A percentile compares a stretch with the other conserved stretches of the same genome.
These are phyloP conservation scores for Pseudobourletiella spinata DNA, from an alignment of 1,140 invertebrate species.

Conservation along the genomic window DNA sequence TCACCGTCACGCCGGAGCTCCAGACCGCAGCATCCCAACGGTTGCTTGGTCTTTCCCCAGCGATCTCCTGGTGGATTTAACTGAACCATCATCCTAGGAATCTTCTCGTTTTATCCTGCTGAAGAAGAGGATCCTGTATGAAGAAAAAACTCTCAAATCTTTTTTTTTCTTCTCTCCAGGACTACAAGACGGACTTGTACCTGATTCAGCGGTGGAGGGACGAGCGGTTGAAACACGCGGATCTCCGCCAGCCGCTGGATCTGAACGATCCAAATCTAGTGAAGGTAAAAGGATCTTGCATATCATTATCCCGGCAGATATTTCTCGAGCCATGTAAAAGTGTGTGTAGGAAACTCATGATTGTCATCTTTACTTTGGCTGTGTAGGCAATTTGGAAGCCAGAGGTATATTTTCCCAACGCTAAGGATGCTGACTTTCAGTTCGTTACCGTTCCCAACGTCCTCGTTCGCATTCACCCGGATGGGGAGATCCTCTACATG, in stretches of 20 bases:
- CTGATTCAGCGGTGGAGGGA: slow-evolving; percentile 49
- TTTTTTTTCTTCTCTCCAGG: slow-evolving; percentile 42
- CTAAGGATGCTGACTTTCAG: slow-evolving; percentile 56
- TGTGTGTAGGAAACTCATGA: too few relatives aligned
- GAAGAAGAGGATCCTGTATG: too few relatives aligned
- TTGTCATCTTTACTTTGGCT: neutral
- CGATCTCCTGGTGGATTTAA: too few relatives aligned
- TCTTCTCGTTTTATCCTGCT: too few relatives aligned
- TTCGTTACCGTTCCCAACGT: slow-evolving; percentile 59
- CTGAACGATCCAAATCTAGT: slow-evolving; percentile 51
- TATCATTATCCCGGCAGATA: neutral
- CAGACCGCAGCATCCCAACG: too few relatives aligned
- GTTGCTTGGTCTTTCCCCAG: too few relatives aligned
- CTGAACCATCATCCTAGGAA: too few relatives aligned
- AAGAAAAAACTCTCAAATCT: too few relatives aligned
- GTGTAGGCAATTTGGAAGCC: slow-evolving; percentile 52
- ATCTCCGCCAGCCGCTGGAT: slow-evolving; percentile 47
- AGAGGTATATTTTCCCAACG: slow-evolving; percentile 59
- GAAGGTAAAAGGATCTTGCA: slow-evolving; percentile 34
- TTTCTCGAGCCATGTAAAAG: slow-evolving; percentile 24
- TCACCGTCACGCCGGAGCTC: too few relatives aligned
- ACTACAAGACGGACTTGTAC: slow-evolving; percentile 51
- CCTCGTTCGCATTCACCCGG: slow-evolving; percentile 52
- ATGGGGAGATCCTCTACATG: slow-evolving; percentile 56
- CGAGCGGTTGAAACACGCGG: slow-evolving; percentile 44